These are phyloP conservation scores for Pardosa pseudoannulata DNA, from an alignment of 2,888 invertebrate genomes.

Conservation along the genomic window DNA sequence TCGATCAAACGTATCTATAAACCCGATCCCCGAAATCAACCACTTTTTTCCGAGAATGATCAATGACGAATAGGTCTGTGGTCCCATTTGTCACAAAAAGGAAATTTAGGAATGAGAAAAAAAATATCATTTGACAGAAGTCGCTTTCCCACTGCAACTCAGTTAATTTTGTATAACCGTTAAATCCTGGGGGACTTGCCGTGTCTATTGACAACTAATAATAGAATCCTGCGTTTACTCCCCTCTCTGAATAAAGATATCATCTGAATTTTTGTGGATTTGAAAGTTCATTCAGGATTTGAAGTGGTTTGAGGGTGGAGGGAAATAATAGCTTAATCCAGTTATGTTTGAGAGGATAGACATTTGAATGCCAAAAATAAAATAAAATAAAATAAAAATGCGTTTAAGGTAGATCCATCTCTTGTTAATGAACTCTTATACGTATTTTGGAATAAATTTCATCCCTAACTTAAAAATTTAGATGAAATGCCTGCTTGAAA, in stretches of 20 bases:
- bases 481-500: too few species aligned
- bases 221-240: conserved; percentile 17
- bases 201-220: conserved; percentile 27
- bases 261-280: conserved; percentile 6
- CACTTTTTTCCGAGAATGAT: conserved; percentile 38
- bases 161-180: conserved; percentile 24
- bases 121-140: conserved; percentile 27
- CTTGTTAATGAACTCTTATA: too few species aligned
- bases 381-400: too few species aligned
- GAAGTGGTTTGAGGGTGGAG: not conserved
- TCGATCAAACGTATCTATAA: conserved; percentile 53
- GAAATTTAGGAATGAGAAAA: conserved; percentile 23
- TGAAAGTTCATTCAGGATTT: not conserved
- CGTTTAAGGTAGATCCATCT: too few species aligned
- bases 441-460: too few species aligned
- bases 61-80: conserved; percentile 30
- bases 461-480: too few species aligned
- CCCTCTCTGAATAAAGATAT: conserved; percentile 17
- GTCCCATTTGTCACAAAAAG: conserved; percentile 45
- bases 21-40: conserved; percentile 24
- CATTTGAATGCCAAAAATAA: too few species aligned
- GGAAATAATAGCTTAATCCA: not conserved
- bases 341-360: not conserved
- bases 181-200: conserved; percentile 30
- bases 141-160: conserved; percentile 30